Evolutionary conservation across 2,888 invertebrate genomes (phyloP).

Genomic region (Calameuta filiformis): DNA sequence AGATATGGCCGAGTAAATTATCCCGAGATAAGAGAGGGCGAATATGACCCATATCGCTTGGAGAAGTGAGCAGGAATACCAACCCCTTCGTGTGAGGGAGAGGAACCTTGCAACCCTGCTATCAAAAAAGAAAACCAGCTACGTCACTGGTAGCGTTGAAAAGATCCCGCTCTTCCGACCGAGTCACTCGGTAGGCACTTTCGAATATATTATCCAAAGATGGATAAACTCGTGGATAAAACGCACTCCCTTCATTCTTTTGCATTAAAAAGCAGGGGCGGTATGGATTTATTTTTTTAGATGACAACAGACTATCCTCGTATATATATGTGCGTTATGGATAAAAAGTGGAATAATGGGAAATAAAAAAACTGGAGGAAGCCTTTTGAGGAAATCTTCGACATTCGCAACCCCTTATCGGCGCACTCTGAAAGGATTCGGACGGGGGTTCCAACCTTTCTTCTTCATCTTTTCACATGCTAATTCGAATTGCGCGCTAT

Average conservation of each 20-base stretch:
- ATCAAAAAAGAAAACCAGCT: not conserved
- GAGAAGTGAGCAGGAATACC: conserved; percentile 3
- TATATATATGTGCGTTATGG: not conserved
- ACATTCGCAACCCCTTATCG: not conserved
- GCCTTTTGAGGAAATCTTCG: not conserved
- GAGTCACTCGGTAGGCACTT: not conserved
- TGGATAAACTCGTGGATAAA: not conserved
- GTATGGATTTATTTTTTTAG: not conserved
- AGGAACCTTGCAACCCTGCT: not conserved
- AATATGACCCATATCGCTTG: conserved; percentile 20
- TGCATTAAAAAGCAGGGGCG: not conserved
- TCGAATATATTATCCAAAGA: not conserved
- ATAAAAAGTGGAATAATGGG: not conserved
- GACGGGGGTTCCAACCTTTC: not conserved
- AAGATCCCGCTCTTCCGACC: not conserved
- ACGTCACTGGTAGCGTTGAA: not conserved
- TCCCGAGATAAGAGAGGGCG: conserved; percentile 21
- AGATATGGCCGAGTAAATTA: conserved; percentile 24
- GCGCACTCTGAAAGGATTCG: not conserved
- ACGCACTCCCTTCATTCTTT: not conserved
- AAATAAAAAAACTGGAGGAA: not conserved
- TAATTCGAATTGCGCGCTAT: not conserved
- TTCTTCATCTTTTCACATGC: not conserved
- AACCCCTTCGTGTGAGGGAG: not conserved
- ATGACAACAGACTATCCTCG: not conserved